phyloP scores from a whole-genome alignment of 2,113 vertebrate genomes.

The Thermophis baileyi region DNA sequence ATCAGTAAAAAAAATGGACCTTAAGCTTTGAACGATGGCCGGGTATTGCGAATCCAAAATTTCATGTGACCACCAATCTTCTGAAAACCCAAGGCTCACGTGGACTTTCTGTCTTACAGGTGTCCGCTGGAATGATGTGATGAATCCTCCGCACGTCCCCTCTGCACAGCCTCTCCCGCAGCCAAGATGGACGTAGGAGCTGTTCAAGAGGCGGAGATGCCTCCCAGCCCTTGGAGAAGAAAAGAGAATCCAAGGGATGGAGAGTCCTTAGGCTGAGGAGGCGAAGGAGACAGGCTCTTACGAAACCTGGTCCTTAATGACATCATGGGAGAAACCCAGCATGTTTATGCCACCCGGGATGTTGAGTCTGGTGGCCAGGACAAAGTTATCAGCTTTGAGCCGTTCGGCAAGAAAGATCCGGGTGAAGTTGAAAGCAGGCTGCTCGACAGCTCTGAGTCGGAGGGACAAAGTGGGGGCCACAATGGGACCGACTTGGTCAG shows the following conservation, averaged over 20 bases:
- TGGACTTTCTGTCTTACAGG: slow-evolving; percentile 52
- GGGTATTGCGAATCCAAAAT: background rate
- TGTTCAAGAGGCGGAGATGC: background rate
- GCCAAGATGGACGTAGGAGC: slow-evolving; percentile 25
- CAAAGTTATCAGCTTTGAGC: slow-evolving; percentile 74
- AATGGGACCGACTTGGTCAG: slow-evolving; percentile 56
- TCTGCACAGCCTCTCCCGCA: background rate
- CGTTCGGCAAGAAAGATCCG: slow-evolving; percentile 71
- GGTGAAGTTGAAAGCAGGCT: slow-evolving; percentile 40
- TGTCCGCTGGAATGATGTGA: slow-evolving; percentile 50
- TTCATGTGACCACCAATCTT: background rate
- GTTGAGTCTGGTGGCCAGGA: slow-evolving; percentile 71
- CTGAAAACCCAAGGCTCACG: background rate
- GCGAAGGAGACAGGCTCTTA: slow-evolving; percentile 70
- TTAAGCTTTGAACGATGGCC: background rate
- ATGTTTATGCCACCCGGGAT: slow-evolving; percentile 73
- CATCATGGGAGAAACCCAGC: slow-evolving; percentile 90
- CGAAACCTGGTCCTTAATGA: slow-evolving; percentile 60
- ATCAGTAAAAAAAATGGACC: background rate
- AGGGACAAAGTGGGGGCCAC: slow-evolving; percentile 62
- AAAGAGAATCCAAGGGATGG: slow-evolving; percentile 72
- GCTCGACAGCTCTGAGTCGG: slow-evolving; percentile 58
- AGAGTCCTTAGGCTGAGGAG: slow-evolving; percentile 58
- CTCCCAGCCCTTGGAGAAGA: slow-evolving; percentile 24
- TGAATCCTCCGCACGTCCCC: background rate